phyloP scores from a whole-genome alignment of 2,888 invertebrate genomes.

The Melipona bicolor region DNA sequence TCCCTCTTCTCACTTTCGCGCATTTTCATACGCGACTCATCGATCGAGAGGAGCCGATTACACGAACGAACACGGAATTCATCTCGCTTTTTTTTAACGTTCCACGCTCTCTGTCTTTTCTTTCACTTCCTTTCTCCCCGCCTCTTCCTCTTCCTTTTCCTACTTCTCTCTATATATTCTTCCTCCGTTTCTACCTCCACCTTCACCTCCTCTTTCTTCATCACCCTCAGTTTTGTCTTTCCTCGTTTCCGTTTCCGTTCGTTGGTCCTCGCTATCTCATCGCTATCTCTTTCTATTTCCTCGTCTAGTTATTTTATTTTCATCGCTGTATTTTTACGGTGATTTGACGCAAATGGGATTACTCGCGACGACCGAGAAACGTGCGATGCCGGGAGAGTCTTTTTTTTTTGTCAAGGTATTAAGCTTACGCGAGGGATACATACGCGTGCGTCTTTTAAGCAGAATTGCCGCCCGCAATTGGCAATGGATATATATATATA shows the following conservation, averaged over 20 bases:
- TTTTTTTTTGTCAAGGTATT: slow-evolving; percentile 13
- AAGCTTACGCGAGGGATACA: slow-evolving; percentile 28
- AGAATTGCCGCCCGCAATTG: slow-evolving; percentile 44
- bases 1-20: not conserved
- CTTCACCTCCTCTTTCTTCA: not conserved
- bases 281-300: not conserved
- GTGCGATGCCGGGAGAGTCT: slow-evolving; percentile 38
- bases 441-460: slow-evolving; percentile 41
- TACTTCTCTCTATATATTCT: not conserved
- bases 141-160: not conserved
- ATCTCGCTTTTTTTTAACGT: not conserved
- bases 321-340: not conserved
- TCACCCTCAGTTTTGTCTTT: not conserved
- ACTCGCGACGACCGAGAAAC: slow-evolving; percentile 9
- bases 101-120: not conserved
- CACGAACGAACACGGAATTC: slow-evolving; percentile 15
- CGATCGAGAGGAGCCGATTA: slow-evolving; percentile 4
- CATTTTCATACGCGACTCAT: not conserved
- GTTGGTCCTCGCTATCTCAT: slow-evolving; percentile 1
- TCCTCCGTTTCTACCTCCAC: not conserved
- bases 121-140: not conserved
- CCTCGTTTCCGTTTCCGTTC: not conserved
- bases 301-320: not conserved
- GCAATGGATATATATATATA: not conserved
- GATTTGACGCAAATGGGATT: not conserved